Evolutionary conservation across 2,888 invertebrate species (phyloP).

Genomic region (Bruchidius siliquastri): DNA sequence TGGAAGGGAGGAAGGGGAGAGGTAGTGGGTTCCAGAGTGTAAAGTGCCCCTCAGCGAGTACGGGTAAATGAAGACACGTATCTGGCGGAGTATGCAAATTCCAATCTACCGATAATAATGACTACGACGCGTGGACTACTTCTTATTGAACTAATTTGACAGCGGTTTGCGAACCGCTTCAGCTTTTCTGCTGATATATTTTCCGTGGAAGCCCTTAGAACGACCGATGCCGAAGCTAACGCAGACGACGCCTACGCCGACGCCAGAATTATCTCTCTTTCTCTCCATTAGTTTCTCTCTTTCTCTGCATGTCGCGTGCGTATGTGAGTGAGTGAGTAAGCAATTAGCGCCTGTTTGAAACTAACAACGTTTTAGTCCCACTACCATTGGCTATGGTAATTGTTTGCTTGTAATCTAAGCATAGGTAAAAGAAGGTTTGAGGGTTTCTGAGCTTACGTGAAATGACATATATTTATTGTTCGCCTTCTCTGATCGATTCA

Average conservation of each 20-base stretch:
- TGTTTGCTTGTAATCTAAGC: no score
- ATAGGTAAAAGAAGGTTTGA: no score
- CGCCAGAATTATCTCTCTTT: not conserved
- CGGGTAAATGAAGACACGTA: conserved; percentile 44
- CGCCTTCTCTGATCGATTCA: no score
- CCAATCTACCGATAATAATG: conserved; percentile 47
- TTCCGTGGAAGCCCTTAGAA: conserved; percentile 13
- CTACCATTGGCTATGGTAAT: no score
- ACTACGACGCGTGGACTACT: conserved; percentile 50
- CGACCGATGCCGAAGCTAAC: not conserved
- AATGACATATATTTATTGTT: no score
- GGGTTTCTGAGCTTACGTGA: no score
- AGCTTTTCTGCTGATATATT: conserved; percentile 38
- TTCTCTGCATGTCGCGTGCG: not conserved
- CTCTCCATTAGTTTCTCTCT: not conserved
- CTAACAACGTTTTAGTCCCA: no score
- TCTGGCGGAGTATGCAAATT: conserved; percentile 42
- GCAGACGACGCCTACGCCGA: not conserved
- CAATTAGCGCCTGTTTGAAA: no score
- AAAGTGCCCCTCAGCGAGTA: conserved; percentile 40
- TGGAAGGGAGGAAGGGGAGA: not conserved
- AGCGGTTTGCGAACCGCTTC: conserved; percentile 41
- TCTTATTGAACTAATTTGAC: conserved; percentile 53
- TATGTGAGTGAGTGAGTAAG: not conserved
- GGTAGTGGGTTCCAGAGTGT: not conserved